Base-by-base conservation (phyloP, 2,888 invertebrate genomes). In the Drosophila picticornis region DNA sequence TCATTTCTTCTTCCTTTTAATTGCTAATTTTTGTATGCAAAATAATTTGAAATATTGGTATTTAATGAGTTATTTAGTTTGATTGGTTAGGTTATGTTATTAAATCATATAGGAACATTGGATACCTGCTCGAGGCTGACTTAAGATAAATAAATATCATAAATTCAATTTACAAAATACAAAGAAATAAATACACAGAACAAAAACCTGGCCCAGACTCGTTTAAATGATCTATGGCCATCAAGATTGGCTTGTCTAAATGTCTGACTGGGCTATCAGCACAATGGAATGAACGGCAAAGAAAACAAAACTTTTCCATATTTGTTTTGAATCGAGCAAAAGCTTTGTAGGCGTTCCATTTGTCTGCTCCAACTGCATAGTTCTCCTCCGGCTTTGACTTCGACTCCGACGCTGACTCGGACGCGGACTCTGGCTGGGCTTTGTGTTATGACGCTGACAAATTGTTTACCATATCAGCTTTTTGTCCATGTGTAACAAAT, bases 391-490 rank as follows among this genome's bases (percentile, higher is more conserved):
- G 46, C 46, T 25, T 46, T 46, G 46, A 46, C 46, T 46, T 7
- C 2, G 46, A 46, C n/a, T 40, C n/a, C 60, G 46, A 58, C 55
- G 71, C 22, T 7, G 48, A 29, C 34, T 62, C 19, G 1, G 50
- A 46, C 22, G 3, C 13, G 22, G 11, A 51, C 62, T 66, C 43
- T 71, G 59, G 58, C 76, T 68, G 48, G 10, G n/a, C 29, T 38
- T 57, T 57, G 27, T 27, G 80, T 64, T 74, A 58, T 82, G 90
- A 85, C 88, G 88, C 88, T 85, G 85, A 90, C 90, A 85, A 85
- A 85, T 85, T 84, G 85, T 85, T 84, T 80, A 88, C 83, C 85
- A 87, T 90, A 85, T 90, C 88, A 68, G 88, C 80, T 88, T 70
- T 78, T 84, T 88, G 80, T 85, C 78, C 85, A 84, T 84, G 87